Conservation (phyloP, 2,888 invertebrate genomes). For the Seira musarum region DNA sequence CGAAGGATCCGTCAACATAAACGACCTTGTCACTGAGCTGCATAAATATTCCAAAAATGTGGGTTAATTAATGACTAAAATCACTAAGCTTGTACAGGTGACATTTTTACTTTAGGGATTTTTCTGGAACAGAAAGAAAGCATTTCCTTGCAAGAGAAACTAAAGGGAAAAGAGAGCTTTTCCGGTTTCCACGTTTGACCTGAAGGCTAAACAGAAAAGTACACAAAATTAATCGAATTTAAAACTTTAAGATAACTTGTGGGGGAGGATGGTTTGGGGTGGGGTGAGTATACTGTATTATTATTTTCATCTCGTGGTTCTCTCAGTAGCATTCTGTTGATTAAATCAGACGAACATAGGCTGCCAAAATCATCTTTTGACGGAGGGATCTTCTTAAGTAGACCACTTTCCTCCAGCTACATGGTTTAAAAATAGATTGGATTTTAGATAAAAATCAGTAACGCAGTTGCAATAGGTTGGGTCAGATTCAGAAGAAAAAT, state of each 20-base stretch:
- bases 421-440: background rate
- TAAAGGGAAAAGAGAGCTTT: constrained; percentile 21
- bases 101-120: constrained; percentile 18
- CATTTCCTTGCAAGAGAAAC: constrained; percentile 40
- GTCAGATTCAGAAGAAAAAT: too few relatives aligned
- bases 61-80: background rate
- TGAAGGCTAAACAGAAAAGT: constrained; percentile 4
- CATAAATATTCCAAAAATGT: background rate
- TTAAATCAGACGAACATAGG: constrained; percentile 10
- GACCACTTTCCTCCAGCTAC: constrained; percentile 22
- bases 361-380: background rate
- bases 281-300: constrained; percentile 42
- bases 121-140: constrained; percentile 2
- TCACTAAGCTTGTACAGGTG: background rate
- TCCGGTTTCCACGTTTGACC: constrained; percentile 25
- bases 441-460: too few relatives aligned
- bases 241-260: background rate
- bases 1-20: constrained; percentile 46
- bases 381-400: constrained; percentile 12
- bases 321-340: constrained; percentile 24
- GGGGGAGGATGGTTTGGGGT: too few relatives aligned
- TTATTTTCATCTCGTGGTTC: constrained; percentile 40
- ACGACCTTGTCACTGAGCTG: constrained; percentile 29
- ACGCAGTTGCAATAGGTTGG: background rate
- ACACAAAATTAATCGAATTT: background rate